Conservation (phyloP, 2,113 vertebrate genomes). For the Lucifuga dentata region DNA sequence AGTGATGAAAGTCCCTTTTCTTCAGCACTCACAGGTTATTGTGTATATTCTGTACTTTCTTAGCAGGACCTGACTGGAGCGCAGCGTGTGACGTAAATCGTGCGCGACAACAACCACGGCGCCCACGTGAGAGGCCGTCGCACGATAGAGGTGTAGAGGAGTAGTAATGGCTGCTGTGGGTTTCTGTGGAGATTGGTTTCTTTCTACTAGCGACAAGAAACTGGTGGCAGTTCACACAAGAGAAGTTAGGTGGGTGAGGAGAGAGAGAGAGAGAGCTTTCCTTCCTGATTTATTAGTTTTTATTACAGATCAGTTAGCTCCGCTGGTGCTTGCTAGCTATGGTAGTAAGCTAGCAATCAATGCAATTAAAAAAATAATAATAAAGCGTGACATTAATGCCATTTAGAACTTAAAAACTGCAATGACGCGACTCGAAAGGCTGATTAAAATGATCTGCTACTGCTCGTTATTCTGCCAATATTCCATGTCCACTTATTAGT, state of each 20-base stretch:
- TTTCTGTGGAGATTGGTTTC: conserved; percentile 69
- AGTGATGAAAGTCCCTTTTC: rapidly evolving
- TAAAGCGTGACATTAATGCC: no score
- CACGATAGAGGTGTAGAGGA: not conserved
- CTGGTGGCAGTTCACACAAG: conserved; percentile 69
- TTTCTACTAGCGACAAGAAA: conserved; percentile 60
- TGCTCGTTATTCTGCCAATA: no score
- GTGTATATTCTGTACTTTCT: conserved; percentile 52
- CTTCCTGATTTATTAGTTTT: no score
- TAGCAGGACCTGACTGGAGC: conserved; percentile 14
- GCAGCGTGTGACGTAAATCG: conserved; percentile 46
- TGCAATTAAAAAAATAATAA: no score
- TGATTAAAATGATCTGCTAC: no score
- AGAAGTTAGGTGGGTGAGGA: conserved; percentile 67
- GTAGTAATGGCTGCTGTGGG: conserved; percentile 61
- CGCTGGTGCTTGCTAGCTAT: no score
- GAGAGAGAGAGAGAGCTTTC: no score
- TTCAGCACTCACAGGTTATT: not conserved
- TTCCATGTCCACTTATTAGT: no score
- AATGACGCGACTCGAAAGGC: no score
- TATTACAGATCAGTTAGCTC: no score
- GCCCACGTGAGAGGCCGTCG: conserved; percentile 25
- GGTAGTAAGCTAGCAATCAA: no score
- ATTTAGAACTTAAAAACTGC: no score
- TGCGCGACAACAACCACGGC: conserved; percentile 47